phyloP scores from a whole-genome alignment of 2,797 vertebrate species.

The Phalanger gymnotis region DNA sequence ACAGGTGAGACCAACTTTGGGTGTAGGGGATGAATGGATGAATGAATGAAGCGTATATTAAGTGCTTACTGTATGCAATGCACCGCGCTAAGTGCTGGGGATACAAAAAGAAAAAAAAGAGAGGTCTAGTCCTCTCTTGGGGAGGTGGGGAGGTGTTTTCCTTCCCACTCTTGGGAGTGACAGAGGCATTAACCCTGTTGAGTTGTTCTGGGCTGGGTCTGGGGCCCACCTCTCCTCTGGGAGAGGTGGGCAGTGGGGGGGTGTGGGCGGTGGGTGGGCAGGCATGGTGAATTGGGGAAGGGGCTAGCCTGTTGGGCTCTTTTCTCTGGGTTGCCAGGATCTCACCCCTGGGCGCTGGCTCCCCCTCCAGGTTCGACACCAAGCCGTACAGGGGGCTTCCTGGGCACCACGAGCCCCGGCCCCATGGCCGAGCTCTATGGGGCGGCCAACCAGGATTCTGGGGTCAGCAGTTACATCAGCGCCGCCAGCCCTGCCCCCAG shows the following conservation, averaged over 20 bases:
- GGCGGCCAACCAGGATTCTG: conserved; percentile 95
- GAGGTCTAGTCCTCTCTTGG: not conserved
- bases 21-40: not conserved
- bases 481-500: conserved; percentile 97
- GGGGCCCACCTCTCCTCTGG: not conserved
- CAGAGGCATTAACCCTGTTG: not conserved
- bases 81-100: not conserved
- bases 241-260: conserved; percentile 54
- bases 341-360: conserved; percentile 83
- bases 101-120: not conserved
- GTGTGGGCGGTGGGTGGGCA: not conserved
- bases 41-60: not conserved
- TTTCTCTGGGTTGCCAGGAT: conserved; percentile 84
- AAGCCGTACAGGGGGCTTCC: conserved; percentile 95
- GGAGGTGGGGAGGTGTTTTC: not conserved
- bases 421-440: conserved; percentile 98
- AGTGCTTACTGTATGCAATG: not conserved
- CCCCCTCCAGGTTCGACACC: conserved; percentile 91
- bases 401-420: conserved; percentile 98
- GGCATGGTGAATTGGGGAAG: not conserved
- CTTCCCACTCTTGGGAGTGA: not conserved
- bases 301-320: conserved; percentile 71
- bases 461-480: conserved; percentile 99
- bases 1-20: conserved; percentile 82
- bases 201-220: not conserved